phyloP scores from a whole-genome alignment of 2,113 vertebrate genomes.

The Arenaria interpres region DNA sequence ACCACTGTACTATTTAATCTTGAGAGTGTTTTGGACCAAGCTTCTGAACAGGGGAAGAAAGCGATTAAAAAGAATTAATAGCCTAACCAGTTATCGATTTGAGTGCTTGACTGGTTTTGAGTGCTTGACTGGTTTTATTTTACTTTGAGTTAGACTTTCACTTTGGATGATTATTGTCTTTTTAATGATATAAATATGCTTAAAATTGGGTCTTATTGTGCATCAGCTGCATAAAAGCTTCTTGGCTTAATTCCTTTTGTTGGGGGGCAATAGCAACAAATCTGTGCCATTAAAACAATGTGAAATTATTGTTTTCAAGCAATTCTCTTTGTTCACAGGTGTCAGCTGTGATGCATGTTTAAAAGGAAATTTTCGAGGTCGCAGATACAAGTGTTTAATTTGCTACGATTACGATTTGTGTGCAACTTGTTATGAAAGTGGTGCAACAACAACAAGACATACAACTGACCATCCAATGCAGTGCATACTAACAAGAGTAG shows the following conservation, averaged over 20 bases:
- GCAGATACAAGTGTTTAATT: slow-evolving; percentile 99
- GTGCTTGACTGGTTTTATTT: not conserved
- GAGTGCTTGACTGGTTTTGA: too few relatives aligned
- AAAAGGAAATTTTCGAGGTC: slow-evolving; percentile 98
- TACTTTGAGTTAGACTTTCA: not conserved
- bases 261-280: not conserved
- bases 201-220: not conserved
- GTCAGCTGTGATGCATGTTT: slow-evolving; percentile 72
- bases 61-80: not conserved
- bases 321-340: not conserved
- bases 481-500: slow-evolving; percentile 99
- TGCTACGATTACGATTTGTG: slow-evolving; percentile 99
- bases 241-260: not conserved
- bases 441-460: slow-evolving; percentile 96
- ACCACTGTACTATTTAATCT: not conserved
- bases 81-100: not conserved
- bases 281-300: not conserved
- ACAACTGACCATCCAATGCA: slow-evolving; percentile 99
- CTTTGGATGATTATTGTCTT: not conserved
- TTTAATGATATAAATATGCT: not conserved
- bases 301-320: not conserved
- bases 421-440: slow-evolving; percentile 99
- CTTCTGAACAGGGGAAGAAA: not conserved
- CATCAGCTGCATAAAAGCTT: not conserved
- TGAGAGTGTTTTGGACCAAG: not conserved